Evolutionary conservation across 2,888 invertebrate genomes (phyloP), one percentile per base, ranked within the genome.

Genomic region (Trachelus troglodyta): DNA sequence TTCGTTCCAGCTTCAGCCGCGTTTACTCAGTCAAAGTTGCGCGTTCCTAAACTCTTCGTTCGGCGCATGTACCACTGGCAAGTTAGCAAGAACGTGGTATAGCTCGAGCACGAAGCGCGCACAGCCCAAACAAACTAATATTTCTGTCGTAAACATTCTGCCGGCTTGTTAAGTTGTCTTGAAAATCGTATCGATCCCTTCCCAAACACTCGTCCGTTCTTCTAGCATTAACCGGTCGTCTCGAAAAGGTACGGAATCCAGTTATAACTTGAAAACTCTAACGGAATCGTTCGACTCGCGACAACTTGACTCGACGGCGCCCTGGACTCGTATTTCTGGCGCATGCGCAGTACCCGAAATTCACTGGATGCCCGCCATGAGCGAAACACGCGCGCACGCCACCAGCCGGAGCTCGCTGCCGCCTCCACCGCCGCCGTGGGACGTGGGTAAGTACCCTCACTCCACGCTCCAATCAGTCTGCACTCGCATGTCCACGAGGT

Each of bases 401-500:
- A 79, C 74, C 79, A 79, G 82, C 79, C 80, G 81, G 81, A 82
- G 82, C 79, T 83, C 73, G 79, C 81, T 77, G 77, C 83, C 82
- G 76, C 83, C 82, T 34, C 75, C 75, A 80, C 80, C 77, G 79
- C 87, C 84, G 81, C 83, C 78, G 82, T 79, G 86, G 86, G 86
- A 87, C 89, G 88, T 88, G 90, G 91, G 91, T 91, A 91, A 91
- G 91, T 91, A 90, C 88, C 89, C 89, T 89, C 90, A 89, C 88
- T 84, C 84, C 85, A 86, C 83, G 85, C 87, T 85, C 87, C 87
- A 88, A 89, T 91, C 91, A 91, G 91, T 90, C 90, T 90, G 91
- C 90, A 91, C 89, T 90, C 90, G 91, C 90, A 90, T 91, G 91
- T 88, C 89, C 90, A 90, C 90, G 91, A 90, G 91, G 88, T 87